Evolutionary conservation across 2,797 vertebrate genomes (phyloP).

Genomic region (Erethizon dorsatum): DNA sequence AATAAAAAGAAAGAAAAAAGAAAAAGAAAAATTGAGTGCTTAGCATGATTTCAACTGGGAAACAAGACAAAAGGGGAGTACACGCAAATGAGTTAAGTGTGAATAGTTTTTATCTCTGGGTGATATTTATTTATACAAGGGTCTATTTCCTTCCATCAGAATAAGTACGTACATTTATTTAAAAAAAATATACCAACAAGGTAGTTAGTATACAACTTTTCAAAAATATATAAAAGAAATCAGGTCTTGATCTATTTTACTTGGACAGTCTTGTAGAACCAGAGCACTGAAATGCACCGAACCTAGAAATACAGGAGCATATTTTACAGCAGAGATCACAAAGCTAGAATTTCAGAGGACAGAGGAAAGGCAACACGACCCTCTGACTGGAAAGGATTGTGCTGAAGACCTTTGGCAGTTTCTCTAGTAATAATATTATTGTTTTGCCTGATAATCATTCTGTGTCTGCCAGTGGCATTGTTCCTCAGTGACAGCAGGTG

Average conservation of each 20-base stretch:
- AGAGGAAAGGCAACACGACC: conserved; percentile 52
- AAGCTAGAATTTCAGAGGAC: conserved; percentile 1
- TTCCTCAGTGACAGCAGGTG: conserved; percentile 64
- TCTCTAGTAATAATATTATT: conserved; percentile 82
- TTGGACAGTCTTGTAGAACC: background rate
- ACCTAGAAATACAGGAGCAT: background rate
- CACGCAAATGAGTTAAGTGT: background rate
- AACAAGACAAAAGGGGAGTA: conserved; percentile 18
- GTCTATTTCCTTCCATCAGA: conserved; percentile 38
- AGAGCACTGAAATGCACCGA: background rate
- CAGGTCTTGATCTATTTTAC: background rate
- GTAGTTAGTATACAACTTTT: conserved; percentile 41
- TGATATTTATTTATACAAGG: background rate
- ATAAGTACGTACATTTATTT: background rate
- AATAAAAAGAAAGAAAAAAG: background rate
- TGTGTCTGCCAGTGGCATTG: background rate
- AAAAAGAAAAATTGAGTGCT: background rate
- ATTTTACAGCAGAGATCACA: background rate
- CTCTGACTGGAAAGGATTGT: conserved; percentile 46
- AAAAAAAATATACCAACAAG: background rate
- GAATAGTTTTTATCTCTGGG: background rate
- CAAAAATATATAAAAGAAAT: conserved; percentile 37
- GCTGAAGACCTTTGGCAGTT: conserved; percentile 56
- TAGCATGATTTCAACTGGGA: background rate
- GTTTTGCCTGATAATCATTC: conserved; percentile 70